Base-by-base conservation (phyloP, 2,113 vertebrate species). In the Phocoena phocoena region DNA sequence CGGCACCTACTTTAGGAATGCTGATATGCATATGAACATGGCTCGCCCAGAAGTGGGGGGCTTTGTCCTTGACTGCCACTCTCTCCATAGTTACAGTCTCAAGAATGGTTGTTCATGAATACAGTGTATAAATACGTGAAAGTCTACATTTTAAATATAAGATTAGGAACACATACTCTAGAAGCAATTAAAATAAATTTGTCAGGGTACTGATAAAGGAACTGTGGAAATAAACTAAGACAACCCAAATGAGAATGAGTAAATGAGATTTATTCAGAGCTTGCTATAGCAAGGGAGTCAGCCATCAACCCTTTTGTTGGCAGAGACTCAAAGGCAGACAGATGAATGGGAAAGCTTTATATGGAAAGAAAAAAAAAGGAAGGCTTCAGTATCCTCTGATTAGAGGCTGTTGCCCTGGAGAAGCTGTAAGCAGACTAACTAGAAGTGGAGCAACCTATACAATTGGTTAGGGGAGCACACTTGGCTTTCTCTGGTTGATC, bases 41-140 rank as follows among this genome's bases (percentile, higher is more conserved):
- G 28, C 21, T 2, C 0, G 31, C 20, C 14, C 33, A 20, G 21
- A 12, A 11, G 18, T 11, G 0, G 9, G 20, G 10, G 31, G 1
- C 14, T 65, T 36, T 2, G 5, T 77, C 55, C 13, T 58, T 55
- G 26, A 50, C 25, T 47, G 12, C 20, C 38, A 71, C 44, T 76
- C 12, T 23, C 28, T 74, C 36, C 73, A 31, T 12, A 77, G 9
- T 44, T 84, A 79, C 12, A 53, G 21, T 53, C 21, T 60, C 7
- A 87, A 65, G 88, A 84, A 18, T 21, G 26, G 13, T 6, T 82
- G 23, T n/a, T 79, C 17, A 60, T 76, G 53, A 87, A 76, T 67
- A 77, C 18, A 65, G 77, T 44, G 12, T 67, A 74, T 89, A 74
- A 74, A 82, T 67, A 58, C 47, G 28, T 15, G n/a, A 63, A 93